Base-by-base conservation (phyloP, 2,888 invertebrate species). In the Drosophila multiciliata region DNA sequence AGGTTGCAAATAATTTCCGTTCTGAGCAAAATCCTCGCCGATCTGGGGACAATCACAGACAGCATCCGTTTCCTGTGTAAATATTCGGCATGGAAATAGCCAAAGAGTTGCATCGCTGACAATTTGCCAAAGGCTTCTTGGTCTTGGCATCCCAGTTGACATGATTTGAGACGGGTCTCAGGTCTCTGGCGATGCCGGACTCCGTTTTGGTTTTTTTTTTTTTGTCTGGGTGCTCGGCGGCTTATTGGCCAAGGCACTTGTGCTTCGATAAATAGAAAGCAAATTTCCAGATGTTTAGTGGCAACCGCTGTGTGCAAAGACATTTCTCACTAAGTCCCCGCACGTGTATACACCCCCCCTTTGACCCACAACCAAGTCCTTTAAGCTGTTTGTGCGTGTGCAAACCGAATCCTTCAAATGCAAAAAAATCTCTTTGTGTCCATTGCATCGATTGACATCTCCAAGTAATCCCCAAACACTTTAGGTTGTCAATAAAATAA, bases 1-100 rank as follows among this genome's bases (percentile, higher is more conserved):
- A 73, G 71, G 77, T 73, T 63, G 80, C 78, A 83, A 84, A 85
- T 87, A 82, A 84, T 80, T 85, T 84, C 74, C 78, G 81, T 69
- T 67, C 62, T 49, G 48, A 35, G 40, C 33, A 55, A 52, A 66
- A 63, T 57, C 32, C 9, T 29, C 26, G 29, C 26, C 36, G 53
- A 9, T 52, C 50, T 57, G 50, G 42, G 35, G 55, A 40, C 53
- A 59, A 29, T n/a, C 32, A 38, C 70, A 63, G 75, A 50, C 59
- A 62, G 54, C 66, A 64, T 82, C 76, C 82, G 82, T 75, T 85
- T 83, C 83, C 85, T 85, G 78, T 83, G 75, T 72, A 83, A 83
- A 85, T 78, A 85, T 82, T 71, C 73, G 58, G 66, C 36, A 64
- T 68, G 35, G 53, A 36, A 61, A 62, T 23, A 63, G 35, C 55